phyloP scores from a whole-genome alignment of 2,113 vertebrate genomes.

The Phycodurus eques region DNA sequence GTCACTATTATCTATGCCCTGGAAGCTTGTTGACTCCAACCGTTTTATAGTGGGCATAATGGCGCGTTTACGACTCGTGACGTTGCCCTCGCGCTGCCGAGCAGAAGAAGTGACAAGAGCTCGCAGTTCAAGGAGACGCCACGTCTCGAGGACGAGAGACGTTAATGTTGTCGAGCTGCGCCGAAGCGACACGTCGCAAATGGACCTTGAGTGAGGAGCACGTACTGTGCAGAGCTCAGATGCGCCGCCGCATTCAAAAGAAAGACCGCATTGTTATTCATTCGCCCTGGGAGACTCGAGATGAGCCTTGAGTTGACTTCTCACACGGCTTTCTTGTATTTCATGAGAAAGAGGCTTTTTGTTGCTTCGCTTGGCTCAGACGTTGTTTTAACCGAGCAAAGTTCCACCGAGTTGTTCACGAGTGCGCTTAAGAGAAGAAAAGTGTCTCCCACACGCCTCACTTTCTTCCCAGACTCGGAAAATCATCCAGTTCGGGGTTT shows the following conservation, averaged over 20 bases:
- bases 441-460: neutral
- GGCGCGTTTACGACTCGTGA: neutral
- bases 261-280: slow-evolving; percentile 35
- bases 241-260: slow-evolving; percentile 32
- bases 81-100: neutral
- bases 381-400: neutral
- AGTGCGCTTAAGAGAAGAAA: neutral
- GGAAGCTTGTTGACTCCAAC: neutral
- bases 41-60: neutral
- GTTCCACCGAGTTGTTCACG: neutral
- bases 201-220: neutral
- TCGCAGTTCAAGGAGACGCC: neutral
- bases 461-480: neutral
- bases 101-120: neutral
- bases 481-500: slow-evolving; percentile 7
- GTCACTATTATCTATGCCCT: no score
- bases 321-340: slow-evolving; percentile 38
- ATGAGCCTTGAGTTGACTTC: slow-evolving; percentile 40
- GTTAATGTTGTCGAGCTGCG: neutral
- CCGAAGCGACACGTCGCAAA: neutral
- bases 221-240: neutral
- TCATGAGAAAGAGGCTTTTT: slow-evolving; percentile 8
- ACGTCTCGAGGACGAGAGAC: neutral
- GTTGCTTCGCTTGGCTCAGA: neutral
- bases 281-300: slow-evolving; percentile 26